Evolutionary conservation across 2,113 vertebrate species (phyloP).

Genomic region (Pollachius pollachius): DNA sequence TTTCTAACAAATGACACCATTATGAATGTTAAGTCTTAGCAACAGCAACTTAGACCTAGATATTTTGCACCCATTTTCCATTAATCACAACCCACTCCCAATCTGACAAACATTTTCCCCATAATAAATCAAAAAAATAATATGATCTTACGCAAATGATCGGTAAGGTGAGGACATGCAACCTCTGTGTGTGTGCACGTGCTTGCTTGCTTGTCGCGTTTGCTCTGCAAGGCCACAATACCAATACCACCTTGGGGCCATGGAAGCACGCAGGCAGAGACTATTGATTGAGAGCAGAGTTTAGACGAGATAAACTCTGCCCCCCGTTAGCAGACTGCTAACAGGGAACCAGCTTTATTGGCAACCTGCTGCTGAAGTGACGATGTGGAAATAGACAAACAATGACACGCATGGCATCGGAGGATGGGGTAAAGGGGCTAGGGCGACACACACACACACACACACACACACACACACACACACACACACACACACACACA

Average conservation of each 20-base stretch:
- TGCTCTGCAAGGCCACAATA: not conserved
- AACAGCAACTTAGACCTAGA: not conserved
- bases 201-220: not conserved
- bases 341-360: not conserved
- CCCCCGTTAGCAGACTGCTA: not conserved
- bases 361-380: not conserved
- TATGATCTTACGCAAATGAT: not conserved
- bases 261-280: too few relatives aligned
- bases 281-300: not conserved
- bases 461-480: not conserved
- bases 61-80: not conserved
- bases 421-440: not conserved
- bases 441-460: not conserved
- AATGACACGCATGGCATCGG: not conserved
- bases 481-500: not conserved
- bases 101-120: not conserved
- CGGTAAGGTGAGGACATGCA: not conserved
- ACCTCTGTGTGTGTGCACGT: not conserved
- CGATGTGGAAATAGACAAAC: slow-evolving; percentile 10
- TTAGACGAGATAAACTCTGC: not conserved
- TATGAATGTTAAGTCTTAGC: too few relatives aligned
- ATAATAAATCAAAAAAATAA: too few relatives aligned
- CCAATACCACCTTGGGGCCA: too few relatives aligned
- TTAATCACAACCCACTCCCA: not conserved
- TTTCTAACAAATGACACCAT: too few relatives aligned